A percentile compares a stretch with the other conserved stretches of the same genome.
phyloP scores from a whole-genome alignment of 2,113 vertebrate genomes.

The Dissostichus mawsoni region DNA sequence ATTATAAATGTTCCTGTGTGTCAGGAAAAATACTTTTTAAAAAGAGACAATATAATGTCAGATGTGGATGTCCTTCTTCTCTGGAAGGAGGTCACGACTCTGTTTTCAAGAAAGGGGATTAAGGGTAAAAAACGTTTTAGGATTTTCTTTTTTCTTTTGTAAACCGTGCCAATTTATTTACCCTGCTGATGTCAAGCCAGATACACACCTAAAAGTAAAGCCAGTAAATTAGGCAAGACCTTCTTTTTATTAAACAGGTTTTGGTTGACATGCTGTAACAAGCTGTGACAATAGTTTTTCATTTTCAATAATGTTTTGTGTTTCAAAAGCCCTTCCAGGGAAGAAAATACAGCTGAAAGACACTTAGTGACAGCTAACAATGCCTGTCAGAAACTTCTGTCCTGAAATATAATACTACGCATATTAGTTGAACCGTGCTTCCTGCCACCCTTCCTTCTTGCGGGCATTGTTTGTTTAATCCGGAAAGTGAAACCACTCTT shows the following conservation, averaged over 20 bases:
- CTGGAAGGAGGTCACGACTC: neutral
- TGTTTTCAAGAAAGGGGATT: too few species aligned
- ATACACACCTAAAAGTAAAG: neutral
- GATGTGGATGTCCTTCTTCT: neutral
- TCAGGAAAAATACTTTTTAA: neutral
- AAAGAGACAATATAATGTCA: neutral
- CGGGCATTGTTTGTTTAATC: constrained; percentile 21
- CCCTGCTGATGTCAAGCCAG: neutral
- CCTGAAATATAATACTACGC: constrained; percentile 9
- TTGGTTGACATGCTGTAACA: too few species aligned
- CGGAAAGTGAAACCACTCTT: constrained; percentile 21
- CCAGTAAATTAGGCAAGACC: neutral
- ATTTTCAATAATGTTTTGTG: neutral
- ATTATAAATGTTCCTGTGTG: neutral
- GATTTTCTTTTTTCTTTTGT: neutral
- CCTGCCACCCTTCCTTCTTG: constrained; percentile 41
- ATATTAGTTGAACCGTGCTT: constrained; percentile 1
- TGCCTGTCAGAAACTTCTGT: neutral
- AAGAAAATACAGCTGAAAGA: neutral
- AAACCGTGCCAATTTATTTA: neutral
- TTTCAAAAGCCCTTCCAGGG: neutral
- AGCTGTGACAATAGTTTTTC: neutral
- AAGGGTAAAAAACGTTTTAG: neutral
- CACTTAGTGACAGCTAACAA: neutral
- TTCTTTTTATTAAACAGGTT: neutral